Evolutionary conservation across 1,140 invertebrate species (phyloP).

Genomic region (Brachystomella parvula): DNA sequence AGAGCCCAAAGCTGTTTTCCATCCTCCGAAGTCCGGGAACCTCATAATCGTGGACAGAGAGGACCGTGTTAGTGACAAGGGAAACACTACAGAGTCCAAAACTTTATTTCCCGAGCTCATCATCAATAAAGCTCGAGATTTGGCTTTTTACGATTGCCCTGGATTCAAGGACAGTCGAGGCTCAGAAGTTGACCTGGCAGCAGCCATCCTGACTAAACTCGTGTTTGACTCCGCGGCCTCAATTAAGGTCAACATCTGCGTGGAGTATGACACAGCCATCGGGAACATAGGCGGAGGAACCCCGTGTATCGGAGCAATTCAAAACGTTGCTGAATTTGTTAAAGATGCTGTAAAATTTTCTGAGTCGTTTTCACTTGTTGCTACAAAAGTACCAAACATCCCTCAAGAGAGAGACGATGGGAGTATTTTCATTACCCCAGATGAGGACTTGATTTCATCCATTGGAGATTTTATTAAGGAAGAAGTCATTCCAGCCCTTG

Average conservation of each 20-base stretch:
- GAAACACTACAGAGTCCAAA: constrained; percentile 16
- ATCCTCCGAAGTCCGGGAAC: background rate
- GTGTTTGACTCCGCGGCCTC: constrained; percentile 16
- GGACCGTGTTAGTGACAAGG: background rate
- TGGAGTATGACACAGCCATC: constrained; percentile 22
- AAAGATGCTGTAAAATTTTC: constrained; percentile 22
- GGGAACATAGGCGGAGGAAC: constrained; percentile 14
- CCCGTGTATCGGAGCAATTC: constrained; percentile 18
- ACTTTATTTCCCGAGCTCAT: constrained; percentile 25
- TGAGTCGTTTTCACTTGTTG: constrained; percentile 25
- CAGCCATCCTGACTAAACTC: constrained; percentile 28
- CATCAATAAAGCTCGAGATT: background rate
- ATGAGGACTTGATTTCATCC: background rate
- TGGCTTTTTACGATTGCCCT: constrained; percentile 30
- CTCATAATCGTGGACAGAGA: background rate
- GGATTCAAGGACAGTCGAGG: constrained; percentile 33
- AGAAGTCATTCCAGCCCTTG: background rate
- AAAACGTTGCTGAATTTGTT: constrained; percentile 18
- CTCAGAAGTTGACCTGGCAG: constrained; percentile 25
- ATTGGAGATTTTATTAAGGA: constrained; percentile 3
- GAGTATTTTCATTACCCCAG: background rate
- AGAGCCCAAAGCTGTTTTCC: constrained; percentile 9
- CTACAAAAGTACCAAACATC: constrained; percentile 31
- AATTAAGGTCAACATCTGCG: constrained; percentile 28
- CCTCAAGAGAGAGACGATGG: background rate